These are phyloP conservation scores for Lepilemur septentrionalis DNA, from an alignment of 2,797 vertebrate genomes.

Conservation along the genomic window DNA sequence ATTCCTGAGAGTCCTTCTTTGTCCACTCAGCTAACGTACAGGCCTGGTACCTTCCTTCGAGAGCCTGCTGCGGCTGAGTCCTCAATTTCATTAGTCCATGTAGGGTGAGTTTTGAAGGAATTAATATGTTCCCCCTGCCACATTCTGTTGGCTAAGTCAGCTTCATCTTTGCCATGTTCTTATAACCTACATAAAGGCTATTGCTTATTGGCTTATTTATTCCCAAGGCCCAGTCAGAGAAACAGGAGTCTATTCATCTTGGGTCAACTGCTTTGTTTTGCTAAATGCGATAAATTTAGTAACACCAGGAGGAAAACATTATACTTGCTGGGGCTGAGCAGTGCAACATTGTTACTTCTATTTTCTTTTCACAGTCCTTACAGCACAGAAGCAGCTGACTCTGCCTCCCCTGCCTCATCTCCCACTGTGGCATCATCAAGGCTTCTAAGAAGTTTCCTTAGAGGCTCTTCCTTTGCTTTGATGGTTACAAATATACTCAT, in stretches of 20 bases:
- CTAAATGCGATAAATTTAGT: background rate
- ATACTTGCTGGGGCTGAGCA: background rate
- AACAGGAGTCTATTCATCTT: background rate
- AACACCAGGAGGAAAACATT: background rate
- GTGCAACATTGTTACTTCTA: background rate
- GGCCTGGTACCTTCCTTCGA: background rate
- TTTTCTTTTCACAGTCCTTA: background rate
- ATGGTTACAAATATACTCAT: background rate
- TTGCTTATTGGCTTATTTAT: background rate
- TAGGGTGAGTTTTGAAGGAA: background rate
- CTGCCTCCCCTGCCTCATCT: background rate
- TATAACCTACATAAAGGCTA: background rate
- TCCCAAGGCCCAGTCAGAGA: background rate
- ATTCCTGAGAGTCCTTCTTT: background rate
- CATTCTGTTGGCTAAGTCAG: background rate
- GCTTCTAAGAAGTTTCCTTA: background rate
- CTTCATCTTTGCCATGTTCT: background rate
- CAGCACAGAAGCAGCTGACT: background rate
- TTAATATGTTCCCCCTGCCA: accelerated
- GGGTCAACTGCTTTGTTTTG: background rate
- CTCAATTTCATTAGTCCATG: background rate
- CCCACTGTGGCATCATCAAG: background rate
- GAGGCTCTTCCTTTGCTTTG: background rate
- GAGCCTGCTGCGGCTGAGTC: background rate
- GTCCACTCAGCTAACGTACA: background rate